Base-by-base conservation (phyloP, 2,888 invertebrate species). In the Athalia cordata region DNA sequence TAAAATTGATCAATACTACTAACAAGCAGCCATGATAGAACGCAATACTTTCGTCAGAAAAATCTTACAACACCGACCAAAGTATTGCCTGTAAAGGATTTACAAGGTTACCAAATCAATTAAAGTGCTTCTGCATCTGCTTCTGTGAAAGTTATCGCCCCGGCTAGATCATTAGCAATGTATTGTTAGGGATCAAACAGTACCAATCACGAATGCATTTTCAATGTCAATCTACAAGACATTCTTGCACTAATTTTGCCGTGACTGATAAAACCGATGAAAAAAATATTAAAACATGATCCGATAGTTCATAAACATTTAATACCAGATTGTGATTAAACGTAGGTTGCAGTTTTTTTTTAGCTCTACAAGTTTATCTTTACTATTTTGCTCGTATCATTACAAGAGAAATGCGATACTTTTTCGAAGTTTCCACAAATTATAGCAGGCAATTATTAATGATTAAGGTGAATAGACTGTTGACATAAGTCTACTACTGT, bases 21-120 rank as follows among this genome's bases (percentile, higher is more conserved):
- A 64, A 75, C 75, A 59, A 72, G 62, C 62, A 75, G 52, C 61
- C 62, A 64, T 61, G 7, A 75, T 49, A 52, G 62, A 62, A 75
- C 29, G 75, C 72, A 59, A 75, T 75, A 75, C 49, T 64, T 74
- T 61, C 52, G 62, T 64, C 50, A n/a, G 13, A 5, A 62, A 62
- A 13, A 15, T 13, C 3, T n/a, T 62, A n/a, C 8, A 55, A 55
- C 47, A 59, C 15, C 75, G 62, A 75, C 64, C 50, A 75, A 59
- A 75, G 62, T 75, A 75, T 75, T 75, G 75, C 75, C 64, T 75
- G 5, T 50, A 43, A 75, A 75, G 64, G 47, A 52, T 50, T 64
- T 13, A 11, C 52, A 52, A 61, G 50, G 75, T 62, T 75, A 75
- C 75, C 50, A 75, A 75, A 75, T 62, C 49, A 75, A 29, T 62